Evolutionary conservation across 2,888 invertebrate genomes (phyloP).

Genomic region (Luperina nickerlii): DNA sequence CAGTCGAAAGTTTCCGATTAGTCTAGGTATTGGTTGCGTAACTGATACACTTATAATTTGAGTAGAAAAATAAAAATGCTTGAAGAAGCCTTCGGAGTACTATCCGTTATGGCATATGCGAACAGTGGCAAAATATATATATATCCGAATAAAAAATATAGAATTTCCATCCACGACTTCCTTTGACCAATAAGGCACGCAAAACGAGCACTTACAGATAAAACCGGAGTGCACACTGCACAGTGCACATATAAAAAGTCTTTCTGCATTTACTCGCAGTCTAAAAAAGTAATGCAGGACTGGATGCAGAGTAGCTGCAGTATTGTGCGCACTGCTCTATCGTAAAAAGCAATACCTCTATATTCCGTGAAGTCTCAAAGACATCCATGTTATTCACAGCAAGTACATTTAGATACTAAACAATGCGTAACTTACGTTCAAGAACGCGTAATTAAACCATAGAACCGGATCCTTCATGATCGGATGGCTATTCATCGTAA

Average conservation of each 20-base stretch:
- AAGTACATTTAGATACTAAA: slow-evolving; percentile 73
- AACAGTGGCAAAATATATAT: slow-evolving; percentile 1
- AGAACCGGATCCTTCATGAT: slow-evolving; percentile 76
- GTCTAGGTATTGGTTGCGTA: slow-evolving; percentile 60
- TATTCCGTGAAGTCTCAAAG: slow-evolving; percentile 60
- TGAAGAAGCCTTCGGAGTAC: slow-evolving; percentile 17
- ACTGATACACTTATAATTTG: slow-evolving; percentile 41
- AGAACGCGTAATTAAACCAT: slow-evolving; percentile 82
- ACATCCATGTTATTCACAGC: slow-evolving; percentile 66
- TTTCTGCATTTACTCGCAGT: slow-evolving; percentile 21
- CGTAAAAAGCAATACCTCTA: slow-evolving; percentile 61
- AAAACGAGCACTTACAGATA: slow-evolving; percentile 13
- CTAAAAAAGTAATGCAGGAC: slow-evolving; percentile 31
- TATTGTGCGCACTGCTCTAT: slow-evolving; percentile 28
- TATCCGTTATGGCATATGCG: slow-evolving; percentile 13
- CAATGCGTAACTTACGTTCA: slow-evolving; percentile 74
- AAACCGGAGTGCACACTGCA: slow-evolving; percentile 11
- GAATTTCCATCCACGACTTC: not conserved
- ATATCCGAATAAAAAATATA: slow-evolving; percentile 7
- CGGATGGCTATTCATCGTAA: slow-evolving; percentile 81
- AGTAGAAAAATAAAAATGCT: slow-evolving; percentile 20
- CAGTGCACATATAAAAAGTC: slow-evolving; percentile 2
- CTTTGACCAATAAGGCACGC: slow-evolving; percentile 21
- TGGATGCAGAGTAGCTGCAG: slow-evolving; percentile 26
- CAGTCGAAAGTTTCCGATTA: slow-evolving; percentile 68